Evolutionary conservation across 2,888 invertebrate species (phyloP), one percentile per base, ranked within the genome.

Genomic region (Chrysina gloriosa): DNA sequence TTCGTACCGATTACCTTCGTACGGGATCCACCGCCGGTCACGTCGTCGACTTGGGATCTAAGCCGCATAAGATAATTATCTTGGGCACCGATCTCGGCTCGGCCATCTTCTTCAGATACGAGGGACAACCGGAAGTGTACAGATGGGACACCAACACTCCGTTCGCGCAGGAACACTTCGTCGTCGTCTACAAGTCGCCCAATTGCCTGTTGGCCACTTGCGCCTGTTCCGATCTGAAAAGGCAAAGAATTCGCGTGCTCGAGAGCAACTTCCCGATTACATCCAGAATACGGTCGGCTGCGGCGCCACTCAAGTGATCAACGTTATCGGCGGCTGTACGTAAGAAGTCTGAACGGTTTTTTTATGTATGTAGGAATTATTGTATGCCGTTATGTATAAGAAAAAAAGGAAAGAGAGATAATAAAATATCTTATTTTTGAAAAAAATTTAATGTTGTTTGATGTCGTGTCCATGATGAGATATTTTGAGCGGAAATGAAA

Each of bases 1-100:
- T 92, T 69, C 86, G 88, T 64, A 88, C 91, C 0, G 87, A 88
- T 25, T 86, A 87, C 71, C 83, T 92, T 67, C 85, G 88, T 48
- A 84, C 85, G 27, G 89, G 88, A 42, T 85, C 85, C 54, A 84
- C 88, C 0, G 81, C 85, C 65, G 86, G 89, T 16, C 78, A 77
- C 58, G 79, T 84, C 31, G 75, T 77, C 76, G 88, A 89, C 76
- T 80, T n/a, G n/a, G n/a, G n/a, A n/a, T n/a, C n/a, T n/a, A n/a
- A n/a, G n/a, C n/a, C n/a, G n/a, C n/a, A 81, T n/a, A 86, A 85
- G 71, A 82, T 89, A 74, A 85, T 90, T 1, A 79, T 90, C 14
- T 83, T 90, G 39, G 90, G 90, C 31, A 89, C 89, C 1, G 89
- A 89, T 78, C 85, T 86, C 66, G 88, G 89, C 1, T 84, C 84